Conservation (phyloP, 2,888 invertebrate species). For the Cheilosia urbana region DNA sequence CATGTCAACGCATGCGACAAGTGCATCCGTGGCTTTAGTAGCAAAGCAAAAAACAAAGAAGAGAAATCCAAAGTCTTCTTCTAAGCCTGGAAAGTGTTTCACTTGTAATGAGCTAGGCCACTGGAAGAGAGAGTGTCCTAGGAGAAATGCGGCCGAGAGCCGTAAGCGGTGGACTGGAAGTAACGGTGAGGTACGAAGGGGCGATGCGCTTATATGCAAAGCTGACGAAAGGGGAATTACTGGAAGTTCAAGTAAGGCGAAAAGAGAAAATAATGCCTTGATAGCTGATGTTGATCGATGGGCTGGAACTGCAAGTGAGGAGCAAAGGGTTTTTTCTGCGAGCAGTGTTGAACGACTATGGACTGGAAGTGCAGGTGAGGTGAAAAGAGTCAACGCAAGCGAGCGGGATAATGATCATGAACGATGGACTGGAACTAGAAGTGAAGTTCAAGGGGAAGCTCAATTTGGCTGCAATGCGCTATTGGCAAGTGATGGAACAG, state of each 20-base stretch:
- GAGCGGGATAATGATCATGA: neutral
- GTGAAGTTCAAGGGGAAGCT: slow-evolving; percentile 19
- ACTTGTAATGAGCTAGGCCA: slow-evolving; percentile 69
- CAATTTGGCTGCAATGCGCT: neutral
- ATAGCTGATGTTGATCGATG: neutral
- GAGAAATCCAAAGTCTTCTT: slow-evolving; percentile 1
- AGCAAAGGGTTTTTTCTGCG: neutral
- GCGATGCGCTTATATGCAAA: neutral
- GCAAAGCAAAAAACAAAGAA: slow-evolving; percentile 27
- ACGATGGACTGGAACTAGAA: slow-evolving; percentile 30
- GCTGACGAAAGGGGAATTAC: neutral
- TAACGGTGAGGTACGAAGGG: neutral
- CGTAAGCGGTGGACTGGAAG: neutral
- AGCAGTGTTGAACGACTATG: neutral
- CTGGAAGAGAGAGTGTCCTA: slow-evolving; percentile 65
- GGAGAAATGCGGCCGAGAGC: neutral
- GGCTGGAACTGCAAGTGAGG: slow-evolving; percentile 27
- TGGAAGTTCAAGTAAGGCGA: too few relatives aligned
- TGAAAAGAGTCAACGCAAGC: neutral
- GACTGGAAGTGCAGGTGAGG: neutral
- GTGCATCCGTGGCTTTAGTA: slow-evolving; percentile 21
- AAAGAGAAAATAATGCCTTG: neutral
- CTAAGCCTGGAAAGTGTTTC: slow-evolving; percentile 66
- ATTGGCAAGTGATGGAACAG: too few relatives aligned
- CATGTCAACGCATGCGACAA: slow-evolving; percentile 22